Percentiles rank a stretch among this genome's conserved stretches.
Conservation (phyloP, 2,113 vertebrate genomes). For the Crotophaga sulcirostris region DNA sequence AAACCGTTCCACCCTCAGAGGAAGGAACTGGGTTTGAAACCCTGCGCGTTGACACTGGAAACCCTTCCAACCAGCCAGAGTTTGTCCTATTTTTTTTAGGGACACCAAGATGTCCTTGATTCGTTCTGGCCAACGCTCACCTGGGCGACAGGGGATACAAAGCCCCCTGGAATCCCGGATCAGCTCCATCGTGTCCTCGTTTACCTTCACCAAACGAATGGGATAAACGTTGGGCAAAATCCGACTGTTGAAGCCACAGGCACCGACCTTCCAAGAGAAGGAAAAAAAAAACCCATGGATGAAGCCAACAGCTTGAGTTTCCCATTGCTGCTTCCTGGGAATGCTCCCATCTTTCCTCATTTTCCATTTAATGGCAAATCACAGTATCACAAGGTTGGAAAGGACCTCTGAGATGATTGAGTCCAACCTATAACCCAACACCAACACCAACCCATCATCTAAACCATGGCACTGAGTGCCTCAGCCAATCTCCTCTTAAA, state of each 20-base stretch:
- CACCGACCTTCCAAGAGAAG: slow-evolving; percentile 73
- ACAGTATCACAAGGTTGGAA: too few species aligned
- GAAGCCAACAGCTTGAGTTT: too few species aligned
- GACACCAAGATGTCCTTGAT: neutral
- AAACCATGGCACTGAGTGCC: too few species aligned
- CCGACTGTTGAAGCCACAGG: slow-evolving; percentile 88
- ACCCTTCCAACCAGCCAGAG: neutral
- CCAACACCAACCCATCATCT: too few species aligned
- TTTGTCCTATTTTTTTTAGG: neutral
- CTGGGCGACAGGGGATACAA: slow-evolving; percentile 83
- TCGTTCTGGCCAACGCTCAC: slow-evolving; percentile 43
- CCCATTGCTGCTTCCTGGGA: too few species aligned
- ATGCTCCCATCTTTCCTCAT: too few species aligned
- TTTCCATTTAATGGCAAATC: too few species aligned
- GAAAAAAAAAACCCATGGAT: neutral
- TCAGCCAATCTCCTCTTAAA: too few species aligned
- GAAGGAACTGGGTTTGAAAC: neutral
- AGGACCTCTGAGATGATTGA: too few species aligned
- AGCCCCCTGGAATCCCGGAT: slow-evolving; percentile 80
- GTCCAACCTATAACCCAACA: too few species aligned
- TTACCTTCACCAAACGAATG: slow-evolving; percentile 82
- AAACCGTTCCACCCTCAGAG: neutral
- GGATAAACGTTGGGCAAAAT: slow-evolving; percentile 86
- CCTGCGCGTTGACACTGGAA: rapidly evolving
- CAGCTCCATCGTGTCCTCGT: slow-evolving; percentile 83